phyloP scores from a whole-genome alignment of 1,140 invertebrate species.

The Portunus trituberculatus region DNA sequence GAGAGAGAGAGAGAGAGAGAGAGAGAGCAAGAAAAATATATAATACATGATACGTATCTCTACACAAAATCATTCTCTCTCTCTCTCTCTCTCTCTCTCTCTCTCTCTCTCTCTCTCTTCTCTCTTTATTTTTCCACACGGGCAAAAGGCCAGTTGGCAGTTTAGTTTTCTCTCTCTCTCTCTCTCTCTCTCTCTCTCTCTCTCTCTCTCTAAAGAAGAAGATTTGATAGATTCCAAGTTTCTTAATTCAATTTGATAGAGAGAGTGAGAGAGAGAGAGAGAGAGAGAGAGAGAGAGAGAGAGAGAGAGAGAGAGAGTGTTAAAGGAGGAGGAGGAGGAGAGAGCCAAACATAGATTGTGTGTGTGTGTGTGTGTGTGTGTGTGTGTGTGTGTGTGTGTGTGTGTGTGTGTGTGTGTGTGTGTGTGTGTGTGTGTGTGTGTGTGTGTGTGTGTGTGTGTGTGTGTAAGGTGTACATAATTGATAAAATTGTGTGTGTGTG shows the following conservation, averaged over 20 bases:
- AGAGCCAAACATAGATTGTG: neutral
- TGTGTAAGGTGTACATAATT: neutral
- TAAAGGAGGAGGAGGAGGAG: no score
- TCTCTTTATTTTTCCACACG: no score
- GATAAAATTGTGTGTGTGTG: neutral
- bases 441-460: slow-evolving; percentile 34
- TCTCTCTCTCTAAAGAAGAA: no score
- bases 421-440: slow-evolving; percentile 41
- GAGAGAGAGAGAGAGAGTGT: slow-evolving; percentile 37
- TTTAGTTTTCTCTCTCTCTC: no score
- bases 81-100: no score
- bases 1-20: neutral
- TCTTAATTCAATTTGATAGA: neutral
- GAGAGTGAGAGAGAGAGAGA: slow-evolving; percentile 4
- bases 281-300: neutral
- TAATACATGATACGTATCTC: neutral
- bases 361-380: slow-evolving; percentile 28
- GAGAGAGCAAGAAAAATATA: neutral
- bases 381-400: slow-evolving; percentile 39
- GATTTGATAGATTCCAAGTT: no score
- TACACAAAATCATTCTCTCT: no score
- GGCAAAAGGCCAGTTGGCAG: no score
- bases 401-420: slow-evolving; percentile 41
- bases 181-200: no score
- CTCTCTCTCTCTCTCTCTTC: no score